These are phyloP conservation scores for Apocrypta bakeri DNA, from an alignment of 1,140 invertebrate genomes.

Conservation along the genomic window DNA sequence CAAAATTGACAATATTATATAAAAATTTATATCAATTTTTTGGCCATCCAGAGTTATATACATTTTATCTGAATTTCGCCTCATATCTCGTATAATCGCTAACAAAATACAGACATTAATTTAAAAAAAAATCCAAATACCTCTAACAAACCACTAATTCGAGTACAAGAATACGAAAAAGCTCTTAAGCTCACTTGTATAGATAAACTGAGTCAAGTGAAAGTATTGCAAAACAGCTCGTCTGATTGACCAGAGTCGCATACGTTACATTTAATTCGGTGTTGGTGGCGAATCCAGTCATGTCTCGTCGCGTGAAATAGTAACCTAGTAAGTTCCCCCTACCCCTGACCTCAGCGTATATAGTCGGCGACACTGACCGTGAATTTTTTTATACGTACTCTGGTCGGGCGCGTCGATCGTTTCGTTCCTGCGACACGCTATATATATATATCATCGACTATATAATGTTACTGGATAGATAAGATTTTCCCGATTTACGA, in stretches of 20 bases:
- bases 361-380: constrained; percentile 42
- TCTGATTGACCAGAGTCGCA: background rate
- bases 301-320: constrained; percentile 45
- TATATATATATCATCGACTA: too few relatives aligned
- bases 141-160: too few relatives aligned
- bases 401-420: background rate
- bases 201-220: constrained; percentile 18
- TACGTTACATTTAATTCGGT: constrained; percentile 29
- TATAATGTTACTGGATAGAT: background rate
- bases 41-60: too few relatives aligned
- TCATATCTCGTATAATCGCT: too few relatives aligned
- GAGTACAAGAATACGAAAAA: background rate
- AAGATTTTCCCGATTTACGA: constrained; percentile 35
- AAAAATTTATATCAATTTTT: too few relatives aligned
- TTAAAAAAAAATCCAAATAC: too few relatives aligned
- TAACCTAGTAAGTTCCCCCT: constrained; percentile 56
- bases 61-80: too few relatives aligned
- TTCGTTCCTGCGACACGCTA: background rate
- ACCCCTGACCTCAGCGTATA: constrained; percentile 46
- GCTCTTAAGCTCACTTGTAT: background rate
- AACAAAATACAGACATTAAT: too few relatives aligned
- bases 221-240: constrained; percentile 24
- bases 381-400: constrained; percentile 52
- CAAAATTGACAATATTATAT: too few relatives aligned
- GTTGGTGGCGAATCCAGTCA: background rate